Conservation (phyloP, 1,140 invertebrate species). For the Ectropis grisescens region DNA sequence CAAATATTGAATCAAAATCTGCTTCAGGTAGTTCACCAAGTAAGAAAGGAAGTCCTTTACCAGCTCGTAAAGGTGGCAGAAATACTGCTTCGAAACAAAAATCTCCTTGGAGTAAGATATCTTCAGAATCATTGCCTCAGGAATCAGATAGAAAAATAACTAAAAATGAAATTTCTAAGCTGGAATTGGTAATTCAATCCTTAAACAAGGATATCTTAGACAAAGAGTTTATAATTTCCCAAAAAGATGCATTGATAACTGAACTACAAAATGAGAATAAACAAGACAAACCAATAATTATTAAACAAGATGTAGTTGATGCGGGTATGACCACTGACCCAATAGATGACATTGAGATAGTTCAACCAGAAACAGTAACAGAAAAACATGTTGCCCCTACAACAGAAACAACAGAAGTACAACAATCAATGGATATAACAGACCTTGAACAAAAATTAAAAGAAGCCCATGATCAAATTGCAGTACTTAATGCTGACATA, state of each 20-base stretch:
- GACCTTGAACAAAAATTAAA: constrained; percentile 43
- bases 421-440: constrained; percentile 13
- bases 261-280: constrained; percentile 25
- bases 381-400: not conserved
- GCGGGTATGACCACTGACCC: constrained; percentile 23
- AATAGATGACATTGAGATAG: constrained; percentile 19
- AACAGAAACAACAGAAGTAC: constrained; percentile 10
- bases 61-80: constrained; percentile 44
- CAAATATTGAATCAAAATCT: constrained; percentile 32
- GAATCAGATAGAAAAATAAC: constrained; percentile 42
- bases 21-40: constrained; percentile 19
- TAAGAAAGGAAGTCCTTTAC: constrained; percentile 46
- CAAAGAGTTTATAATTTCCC: constrained; percentile 54
- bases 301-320: constrained; percentile 18
- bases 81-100: constrained; percentile 40
- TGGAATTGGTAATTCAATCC: constrained; percentile 50
- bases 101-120: constrained; percentile 56
- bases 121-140: constrained; percentile 35
- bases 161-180: constrained; percentile 39
- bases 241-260: constrained; percentile 43
- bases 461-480: constrained; percentile 61
- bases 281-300: constrained; percentile 19
- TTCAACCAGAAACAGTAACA: constrained; percentile 29
- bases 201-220: constrained; percentile 65
- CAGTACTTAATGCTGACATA: constrained; percentile 76